Percentiles rank a stretch among this genome's conserved stretches.
Conservation (phyloP, 92 coral and sea anemone genomes). For the Palythoa heliodiscus region DNA sequence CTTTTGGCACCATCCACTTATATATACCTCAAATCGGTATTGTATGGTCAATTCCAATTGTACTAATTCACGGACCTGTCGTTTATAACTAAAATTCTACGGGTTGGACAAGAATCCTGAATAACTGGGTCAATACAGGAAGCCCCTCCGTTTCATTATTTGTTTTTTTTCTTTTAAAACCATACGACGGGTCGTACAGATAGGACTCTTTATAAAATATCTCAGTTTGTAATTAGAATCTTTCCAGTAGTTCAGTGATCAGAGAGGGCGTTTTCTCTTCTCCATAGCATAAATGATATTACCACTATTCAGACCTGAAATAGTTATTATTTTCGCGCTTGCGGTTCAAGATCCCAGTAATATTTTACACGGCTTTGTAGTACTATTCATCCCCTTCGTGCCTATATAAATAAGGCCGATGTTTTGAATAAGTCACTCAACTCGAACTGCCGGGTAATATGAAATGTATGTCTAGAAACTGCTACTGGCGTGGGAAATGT, state of each 20-base stretch:
- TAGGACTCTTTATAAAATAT: background rate
- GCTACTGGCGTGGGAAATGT: too few relatives aligned
- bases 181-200: background rate
- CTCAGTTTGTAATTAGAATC: background rate
- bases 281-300: too few relatives aligned
- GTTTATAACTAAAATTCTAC: background rate
- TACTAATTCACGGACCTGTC: slow-evolving; percentile 20
- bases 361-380: too few relatives aligned
- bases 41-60: background rate
- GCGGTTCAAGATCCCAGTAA: too few relatives aligned
- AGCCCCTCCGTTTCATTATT: background rate
- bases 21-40: background rate
- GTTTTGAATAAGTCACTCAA: too few relatives aligned
- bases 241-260: background rate
- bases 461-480: too few relatives aligned
- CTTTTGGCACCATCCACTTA: background rate
- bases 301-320: too few relatives aligned
- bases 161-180: background rate
- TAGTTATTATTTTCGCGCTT: too few relatives aligned
- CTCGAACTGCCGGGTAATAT: too few relatives aligned
- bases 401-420: too few relatives aligned
- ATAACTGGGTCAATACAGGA: background rate
- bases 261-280: too few relatives aligned
- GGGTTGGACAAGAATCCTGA: background rate
- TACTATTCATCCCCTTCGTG: too few relatives aligned